Conservation (phyloP, 2,888 invertebrate genomes). For the Volucella inanis region DNA sequence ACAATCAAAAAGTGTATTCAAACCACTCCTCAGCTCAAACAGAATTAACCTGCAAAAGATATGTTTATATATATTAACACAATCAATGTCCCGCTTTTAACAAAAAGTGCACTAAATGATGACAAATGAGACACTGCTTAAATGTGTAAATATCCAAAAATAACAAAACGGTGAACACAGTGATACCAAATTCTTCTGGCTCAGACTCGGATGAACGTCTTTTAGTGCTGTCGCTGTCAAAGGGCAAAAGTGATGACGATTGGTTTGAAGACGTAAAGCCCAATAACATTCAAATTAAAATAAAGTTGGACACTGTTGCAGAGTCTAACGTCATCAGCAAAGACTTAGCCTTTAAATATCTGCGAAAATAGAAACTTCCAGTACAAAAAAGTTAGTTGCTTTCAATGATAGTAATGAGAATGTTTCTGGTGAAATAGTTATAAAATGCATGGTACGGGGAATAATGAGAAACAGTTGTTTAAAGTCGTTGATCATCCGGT, state of each 20-base stretch:
- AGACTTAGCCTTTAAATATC: constrained; percentile 26
- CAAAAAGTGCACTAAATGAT: constrained; percentile 41
- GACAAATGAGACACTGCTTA: not conserved
- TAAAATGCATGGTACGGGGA: constrained; percentile 23
- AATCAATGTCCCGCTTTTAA: constrained; percentile 32
- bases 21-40: too few species aligned
- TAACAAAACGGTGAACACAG: too few species aligned
- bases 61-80: constrained; percentile 20
- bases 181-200: constrained; percentile 9
- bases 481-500: too few species aligned
- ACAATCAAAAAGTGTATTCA: too few species aligned
- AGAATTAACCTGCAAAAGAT: constrained; percentile 27
- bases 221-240: constrained; percentile 29
- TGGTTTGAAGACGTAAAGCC: constrained; percentile 18
- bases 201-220: constrained; percentile 28
- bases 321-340: constrained; percentile 40
- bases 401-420: constrained; percentile 23
- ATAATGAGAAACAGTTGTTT: too few species aligned
- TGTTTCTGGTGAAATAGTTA: not conserved
- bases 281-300: constrained; percentile 5
- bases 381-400: constrained; percentile 25
- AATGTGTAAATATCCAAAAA: too few species aligned
- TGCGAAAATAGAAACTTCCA: constrained; percentile 39
- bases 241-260: constrained; percentile 5
- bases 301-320: constrained; percentile 35